phyloP scores from a whole-genome alignment of 1,140 invertebrate species.

The Linepithema humile region DNA sequence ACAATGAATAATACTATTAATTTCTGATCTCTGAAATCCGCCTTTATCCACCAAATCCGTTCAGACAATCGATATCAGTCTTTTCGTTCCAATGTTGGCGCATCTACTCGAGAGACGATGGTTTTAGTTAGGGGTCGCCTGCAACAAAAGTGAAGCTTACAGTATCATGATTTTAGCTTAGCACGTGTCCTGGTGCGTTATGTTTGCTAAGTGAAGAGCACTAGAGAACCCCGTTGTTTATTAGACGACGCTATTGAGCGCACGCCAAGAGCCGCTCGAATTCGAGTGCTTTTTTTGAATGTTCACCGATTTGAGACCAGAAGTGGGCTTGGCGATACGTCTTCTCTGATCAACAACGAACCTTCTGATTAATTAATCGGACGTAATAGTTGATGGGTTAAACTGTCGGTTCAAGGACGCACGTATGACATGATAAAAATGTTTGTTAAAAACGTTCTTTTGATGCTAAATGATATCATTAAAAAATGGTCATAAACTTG shows the following conservation, averaged over 20 bases:
- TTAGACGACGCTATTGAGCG: conserved; percentile 73
- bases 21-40: background rate
- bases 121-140: conserved; percentile 46
- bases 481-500: background rate
- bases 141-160: conserved; percentile 77
- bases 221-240: conserved; percentile 70
- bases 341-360: conserved; percentile 38
- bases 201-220: conserved; percentile 76
- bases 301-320: conserved; percentile 55
- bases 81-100: conserved; percentile 36
- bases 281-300: conserved; percentile 57
- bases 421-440: no score
- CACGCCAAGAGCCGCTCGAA: conserved; percentile 43
- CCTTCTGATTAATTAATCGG: conserved; percentile 67
- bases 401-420: background rate
- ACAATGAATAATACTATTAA: background rate
- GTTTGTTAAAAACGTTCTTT: background rate
- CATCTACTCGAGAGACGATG: conserved; percentile 65
- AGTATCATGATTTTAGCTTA: conserved; percentile 83
- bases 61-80: conserved; percentile 17
- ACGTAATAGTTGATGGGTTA: conserved; percentile 46
- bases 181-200: conserved; percentile 80
- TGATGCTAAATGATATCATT: background rate
- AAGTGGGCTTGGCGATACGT: conserved; percentile 47
- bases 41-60: background rate